These are phyloP conservation scores for Electrophaes corylata DNA, from an alignment of 2,888 invertebrate species.

Conservation along the genomic window DNA sequence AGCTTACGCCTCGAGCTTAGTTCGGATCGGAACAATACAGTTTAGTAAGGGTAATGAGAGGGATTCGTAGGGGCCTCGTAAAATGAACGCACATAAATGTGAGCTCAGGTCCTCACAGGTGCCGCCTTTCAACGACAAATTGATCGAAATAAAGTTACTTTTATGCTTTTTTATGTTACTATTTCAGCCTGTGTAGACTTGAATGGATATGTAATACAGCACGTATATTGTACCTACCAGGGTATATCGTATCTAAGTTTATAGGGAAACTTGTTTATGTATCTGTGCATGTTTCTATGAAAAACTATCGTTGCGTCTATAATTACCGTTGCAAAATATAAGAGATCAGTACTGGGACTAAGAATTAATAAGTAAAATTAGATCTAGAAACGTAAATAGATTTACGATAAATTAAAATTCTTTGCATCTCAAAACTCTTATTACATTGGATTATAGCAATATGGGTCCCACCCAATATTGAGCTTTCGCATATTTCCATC, in stretches of 20 bases:
- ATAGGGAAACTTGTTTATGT: no score
- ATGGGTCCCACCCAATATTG: constrained; percentile 15
- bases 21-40: constrained; percentile 54
- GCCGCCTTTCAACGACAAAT: constrained; percentile 38
- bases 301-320: no score
- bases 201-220: background rate
- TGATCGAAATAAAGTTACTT: constrained; percentile 33
- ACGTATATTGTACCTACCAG: background rate
- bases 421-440: background rate
- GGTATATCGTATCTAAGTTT: no score
- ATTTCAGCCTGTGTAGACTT: constrained; percentile 17
- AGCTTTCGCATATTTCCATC: constrained; percentile 31
- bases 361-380: background rate
- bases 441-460: constrained; percentile 6
- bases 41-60: constrained; percentile 48
- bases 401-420: background rate
- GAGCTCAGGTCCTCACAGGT: constrained; percentile 35
- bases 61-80: constrained; percentile 46
- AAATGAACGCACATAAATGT: constrained; percentile 41
- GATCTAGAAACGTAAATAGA: background rate
- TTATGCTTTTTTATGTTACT: constrained; percentile 25
- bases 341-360: no score
- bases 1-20: constrained; percentile 43
- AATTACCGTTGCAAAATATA: no score
- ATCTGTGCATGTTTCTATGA: no score